A percentile compares a stretch with the other conserved stretches of the same genome.
Conservation (phyloP, 1,140 invertebrate genomes). For the Glossosoma conforme region DNA sequence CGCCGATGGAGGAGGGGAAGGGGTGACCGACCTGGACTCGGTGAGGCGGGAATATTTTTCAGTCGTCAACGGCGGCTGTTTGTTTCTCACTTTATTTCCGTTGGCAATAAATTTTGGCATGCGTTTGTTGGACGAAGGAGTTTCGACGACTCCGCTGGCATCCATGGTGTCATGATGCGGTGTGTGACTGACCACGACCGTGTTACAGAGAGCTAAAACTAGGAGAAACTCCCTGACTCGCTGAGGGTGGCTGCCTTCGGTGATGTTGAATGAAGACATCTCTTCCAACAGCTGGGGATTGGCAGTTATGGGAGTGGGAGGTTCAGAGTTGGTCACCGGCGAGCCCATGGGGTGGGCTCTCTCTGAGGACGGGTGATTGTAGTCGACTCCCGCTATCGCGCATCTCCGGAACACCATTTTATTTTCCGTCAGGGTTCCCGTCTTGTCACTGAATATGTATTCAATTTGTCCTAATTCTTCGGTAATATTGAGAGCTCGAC, state of each 20-base stretch:
- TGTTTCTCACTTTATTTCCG: slow-evolving; percentile 26
- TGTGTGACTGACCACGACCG: slow-evolving; percentile 86
- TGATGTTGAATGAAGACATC: slow-evolving; percentile 37
- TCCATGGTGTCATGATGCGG: slow-evolving; percentile 89
- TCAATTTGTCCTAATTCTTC: slow-evolving; percentile 95
- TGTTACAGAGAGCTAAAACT: slow-evolving; percentile 91
- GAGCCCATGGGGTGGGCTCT: slow-evolving; percentile 30
- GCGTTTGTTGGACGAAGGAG: slow-evolving; percentile 7
- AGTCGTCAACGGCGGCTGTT: slow-evolving; percentile 24
- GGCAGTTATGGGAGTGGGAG: slow-evolving; percentile 54
- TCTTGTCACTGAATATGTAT: slow-evolving; percentile 97
- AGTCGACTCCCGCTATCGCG: slow-evolving; percentile 84
- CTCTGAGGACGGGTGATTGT: slow-evolving; percentile 64
- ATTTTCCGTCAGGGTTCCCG: slow-evolving; percentile 95
- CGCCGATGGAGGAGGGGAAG: slow-evolving; percentile 61
- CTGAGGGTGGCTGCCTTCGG: slow-evolving; percentile 35
- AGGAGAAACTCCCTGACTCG: slow-evolving; percentile 86
- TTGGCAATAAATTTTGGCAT: slow-evolving; percentile 30
- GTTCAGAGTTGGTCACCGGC: slow-evolving; percentile 30
- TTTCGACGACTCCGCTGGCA: slow-evolving; percentile 66
- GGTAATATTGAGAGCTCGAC: slow-evolving; percentile 92
- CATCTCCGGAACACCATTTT: slow-evolving; percentile 94
- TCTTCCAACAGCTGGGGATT: slow-evolving; percentile 67
- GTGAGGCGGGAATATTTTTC: slow-evolving; percentile 60
- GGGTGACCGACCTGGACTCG: slow-evolving; percentile 70